phyloP scores from a whole-genome alignment of 2,113 vertebrate species.

The Sturnira hondurensis region DNA sequence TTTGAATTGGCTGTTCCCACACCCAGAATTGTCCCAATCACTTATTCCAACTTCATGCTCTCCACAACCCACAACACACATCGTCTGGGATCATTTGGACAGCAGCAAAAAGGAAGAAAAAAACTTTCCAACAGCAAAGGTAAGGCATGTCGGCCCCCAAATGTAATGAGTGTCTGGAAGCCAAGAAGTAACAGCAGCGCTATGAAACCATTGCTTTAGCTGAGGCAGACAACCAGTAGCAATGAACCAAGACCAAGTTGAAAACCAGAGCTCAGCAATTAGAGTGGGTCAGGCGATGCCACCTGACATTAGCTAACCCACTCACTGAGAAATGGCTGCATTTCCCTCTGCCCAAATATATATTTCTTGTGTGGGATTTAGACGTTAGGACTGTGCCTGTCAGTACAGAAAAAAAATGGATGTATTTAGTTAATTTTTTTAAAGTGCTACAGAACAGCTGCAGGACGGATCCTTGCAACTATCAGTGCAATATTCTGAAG shows the following conservation, averaged over 20 bases:
- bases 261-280: neutral
- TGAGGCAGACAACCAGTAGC: neutral
- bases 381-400: neutral
- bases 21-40: neutral
- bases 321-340: neutral
- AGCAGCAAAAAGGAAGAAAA: constrained; percentile 4
- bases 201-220: neutral
- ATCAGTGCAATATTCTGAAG: neutral
- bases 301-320: neutral
- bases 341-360: neutral
- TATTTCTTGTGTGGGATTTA: neutral
- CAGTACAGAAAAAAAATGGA: neutral
- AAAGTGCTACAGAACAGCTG: neutral
- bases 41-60: neutral
- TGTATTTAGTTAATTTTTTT: neutral
- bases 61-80: neutral
- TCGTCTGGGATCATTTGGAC: neutral
- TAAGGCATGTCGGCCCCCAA: neutral
- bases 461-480: neutral
- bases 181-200: neutral
- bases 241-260: neutral
- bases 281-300: neutral
- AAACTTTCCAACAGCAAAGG: neutral
- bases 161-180: neutral
- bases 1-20: neutral